Evolutionary conservation across 2,888 invertebrate species (phyloP), one percentile per base, ranked within the genome.

Genomic region (Brenthis hecate): DNA sequence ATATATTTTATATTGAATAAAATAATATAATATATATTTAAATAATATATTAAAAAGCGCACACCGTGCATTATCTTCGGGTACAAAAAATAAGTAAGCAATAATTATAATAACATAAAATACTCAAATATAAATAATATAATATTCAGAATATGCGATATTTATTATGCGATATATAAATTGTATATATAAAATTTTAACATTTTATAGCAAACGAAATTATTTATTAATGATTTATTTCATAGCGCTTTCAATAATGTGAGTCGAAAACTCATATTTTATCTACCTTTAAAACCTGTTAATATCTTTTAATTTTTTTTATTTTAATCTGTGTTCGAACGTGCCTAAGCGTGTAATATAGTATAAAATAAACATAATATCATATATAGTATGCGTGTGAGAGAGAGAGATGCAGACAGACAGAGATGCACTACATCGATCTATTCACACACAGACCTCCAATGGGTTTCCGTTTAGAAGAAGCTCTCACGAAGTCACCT

Each of bases 401-500:
- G 86, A 90, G 85, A 90, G 85, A 91, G 84, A 89, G 86, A 89
- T 86, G 88, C 86, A 88, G 85, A 89, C 76, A 90, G 81, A 80
- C 69, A 85, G 81, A 89, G 85, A 86, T 84, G 86, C 85, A 89
- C 91, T 91, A 92, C 92, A 91, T 91, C 90, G 88, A 91, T 88
- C 90, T 86, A 87, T 85, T 88, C 88, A 87, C 90, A 87, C 89
- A 92, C 91, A 89, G 89, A 91, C 92, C 92, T 91, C 86, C 76
- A 76, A 79, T 77, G 73, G 80, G 83, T 81, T 86, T 87, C 85
- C 88, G 80, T 85, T 87, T 88, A 83, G 88, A 85, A 77, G 88
- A 84, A 72, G 88, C 87, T 80, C 86, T 92, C 91, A 91, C 89
- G 92, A 91, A 92, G 91, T 92, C 92, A 92, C 92, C 92, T 92